Percentiles rank a stretch among this genome's conserved stretches.
phyloP scores from a whole-genome alignment of 2,888 invertebrate species.

The Globia sparganii region DNA sequence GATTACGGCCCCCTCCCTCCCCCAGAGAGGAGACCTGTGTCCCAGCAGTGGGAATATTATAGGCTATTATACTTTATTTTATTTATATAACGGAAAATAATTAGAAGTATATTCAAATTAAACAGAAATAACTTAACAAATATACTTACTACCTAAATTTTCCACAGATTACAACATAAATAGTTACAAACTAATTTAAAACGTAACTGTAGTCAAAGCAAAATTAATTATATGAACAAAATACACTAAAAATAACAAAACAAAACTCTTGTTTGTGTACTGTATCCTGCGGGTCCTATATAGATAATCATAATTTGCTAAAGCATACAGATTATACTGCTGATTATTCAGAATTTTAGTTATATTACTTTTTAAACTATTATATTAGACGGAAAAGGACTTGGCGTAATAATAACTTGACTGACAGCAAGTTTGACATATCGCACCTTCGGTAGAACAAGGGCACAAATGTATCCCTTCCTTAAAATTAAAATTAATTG shows the following conservation, averaged over 20 bases:
- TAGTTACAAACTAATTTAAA: neutral
- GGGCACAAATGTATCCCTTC: no score
- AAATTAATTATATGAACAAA: neutral
- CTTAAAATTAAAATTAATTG: no score
- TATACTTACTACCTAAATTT: neutral
- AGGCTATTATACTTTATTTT: no score
- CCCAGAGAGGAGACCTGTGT: neutral
- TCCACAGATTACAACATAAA: neutral
- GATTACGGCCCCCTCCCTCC: neutral
- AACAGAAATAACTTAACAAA: neutral
- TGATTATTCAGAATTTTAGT: neutral
- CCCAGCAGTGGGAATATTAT: neutral
- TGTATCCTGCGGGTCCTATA: neutral
- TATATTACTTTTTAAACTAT: neutral
- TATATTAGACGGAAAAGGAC: no score
- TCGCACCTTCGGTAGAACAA: no score
- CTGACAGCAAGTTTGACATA: no score
- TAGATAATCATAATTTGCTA: neutral
- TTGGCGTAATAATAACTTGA: no score
- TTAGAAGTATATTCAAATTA: no score
- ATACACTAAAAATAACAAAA: neutral
- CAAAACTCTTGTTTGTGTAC: neutral
- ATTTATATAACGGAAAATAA: no score
- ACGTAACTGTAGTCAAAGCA: neutral
- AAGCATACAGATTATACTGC: neutral